Conservation (phyloP, 2,113 vertebrate species). For the Tyrannus savana region DNA sequence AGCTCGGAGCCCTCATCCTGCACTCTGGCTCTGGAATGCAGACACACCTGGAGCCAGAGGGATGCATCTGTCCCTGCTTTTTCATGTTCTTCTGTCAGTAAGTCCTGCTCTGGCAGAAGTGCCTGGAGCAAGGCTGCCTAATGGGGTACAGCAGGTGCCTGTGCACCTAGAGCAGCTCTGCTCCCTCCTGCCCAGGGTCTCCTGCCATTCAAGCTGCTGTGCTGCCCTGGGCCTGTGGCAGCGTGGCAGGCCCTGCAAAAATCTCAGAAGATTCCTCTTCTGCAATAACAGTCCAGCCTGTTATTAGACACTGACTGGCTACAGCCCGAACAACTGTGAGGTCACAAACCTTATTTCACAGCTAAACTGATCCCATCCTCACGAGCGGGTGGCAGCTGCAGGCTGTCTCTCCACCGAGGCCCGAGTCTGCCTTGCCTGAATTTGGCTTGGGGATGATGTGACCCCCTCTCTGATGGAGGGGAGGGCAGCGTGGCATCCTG, state of each 20-base stretch:
- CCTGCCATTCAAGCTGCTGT: background rate
- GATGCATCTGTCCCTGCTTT: background rate
- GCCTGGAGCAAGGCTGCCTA: background rate
- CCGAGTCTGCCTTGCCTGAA: background rate
- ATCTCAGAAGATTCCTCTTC: background rate
- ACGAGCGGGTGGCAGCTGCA: background rate
- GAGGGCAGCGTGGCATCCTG: background rate
- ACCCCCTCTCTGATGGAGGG: background rate
- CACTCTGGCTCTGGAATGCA: background rate
- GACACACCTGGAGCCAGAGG: background rate
- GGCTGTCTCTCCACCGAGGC: background rate
- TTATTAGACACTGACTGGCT: background rate
- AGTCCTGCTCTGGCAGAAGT: background rate
- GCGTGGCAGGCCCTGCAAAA: background rate
- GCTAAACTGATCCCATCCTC: background rate
- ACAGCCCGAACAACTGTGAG: background rate
- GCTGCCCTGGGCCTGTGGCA: background rate
- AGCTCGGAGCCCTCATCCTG: background rate
- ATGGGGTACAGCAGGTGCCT: background rate
- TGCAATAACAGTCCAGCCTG: rapidly evolving
- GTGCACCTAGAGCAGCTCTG: background rate
- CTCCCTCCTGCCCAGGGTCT: background rate
- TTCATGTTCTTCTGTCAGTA: background rate
- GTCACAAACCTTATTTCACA: background rate
- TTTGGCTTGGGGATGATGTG: background rate